Percentiles rank a stretch among this genome's conserved stretches.
Evolutionary conservation across 1,140 invertebrate genomes (phyloP).

Genomic region (Neodiprion virginianus): DNA sequence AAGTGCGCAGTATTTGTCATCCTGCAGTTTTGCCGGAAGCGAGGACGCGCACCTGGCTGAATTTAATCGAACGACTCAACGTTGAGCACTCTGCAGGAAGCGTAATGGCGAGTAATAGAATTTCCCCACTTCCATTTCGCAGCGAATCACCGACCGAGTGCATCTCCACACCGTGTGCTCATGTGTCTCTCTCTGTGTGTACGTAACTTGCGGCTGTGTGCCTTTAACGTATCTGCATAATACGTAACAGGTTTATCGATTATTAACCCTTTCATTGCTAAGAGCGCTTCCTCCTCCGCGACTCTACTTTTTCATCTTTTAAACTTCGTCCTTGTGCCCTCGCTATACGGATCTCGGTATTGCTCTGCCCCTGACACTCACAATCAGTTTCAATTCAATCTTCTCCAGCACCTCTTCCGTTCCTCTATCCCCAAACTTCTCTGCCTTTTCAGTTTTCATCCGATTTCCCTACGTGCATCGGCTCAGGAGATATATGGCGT

Average conservation of each 20-base stretch:
- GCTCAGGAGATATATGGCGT: no score
- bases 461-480: no score
- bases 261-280: no score
- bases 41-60: not conserved
- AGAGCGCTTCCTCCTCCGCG: no score
- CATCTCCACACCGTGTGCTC: not conserved
- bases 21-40: not conserved
- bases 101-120: slow-evolving; percentile 1
- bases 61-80: not conserved
- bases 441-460: no score
- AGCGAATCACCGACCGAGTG: not conserved
- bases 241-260: not conserved
- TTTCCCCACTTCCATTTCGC: slow-evolving; percentile 1
- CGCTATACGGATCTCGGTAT: no score
- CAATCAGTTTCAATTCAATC: no score
- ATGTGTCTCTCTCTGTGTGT: not conserved
- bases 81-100: not conserved
- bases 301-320: no score
- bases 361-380: no score
- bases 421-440: no score
- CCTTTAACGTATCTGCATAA: not conserved
- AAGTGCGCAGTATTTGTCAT: not conserved
- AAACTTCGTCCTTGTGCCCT: no score
- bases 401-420: no score
- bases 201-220: not conserved